Base-by-base conservation (phyloP, 2,888 invertebrate genomes). In the Drosophila nigricruria region DNA sequence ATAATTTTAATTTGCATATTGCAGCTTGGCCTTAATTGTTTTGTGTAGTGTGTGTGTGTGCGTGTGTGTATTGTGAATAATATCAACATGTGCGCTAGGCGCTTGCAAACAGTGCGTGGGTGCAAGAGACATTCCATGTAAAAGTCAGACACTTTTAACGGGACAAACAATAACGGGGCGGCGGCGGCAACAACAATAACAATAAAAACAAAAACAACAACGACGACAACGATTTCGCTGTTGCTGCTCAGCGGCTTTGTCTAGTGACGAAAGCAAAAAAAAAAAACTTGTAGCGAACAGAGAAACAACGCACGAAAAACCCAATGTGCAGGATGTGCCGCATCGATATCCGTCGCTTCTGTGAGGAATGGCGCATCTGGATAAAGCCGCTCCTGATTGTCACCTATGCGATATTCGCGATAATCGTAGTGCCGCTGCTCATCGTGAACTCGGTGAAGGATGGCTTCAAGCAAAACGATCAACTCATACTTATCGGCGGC, bases 381-480 rank as follows among this genome's bases (percentile, higher is more conserved):
- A 97, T 98, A 91, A 94, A 97, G 80, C 98, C 98, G 57, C 94
- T 97, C 63, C 94, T 97, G 60, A 96, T 97, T 73, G 93, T 96
- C 54, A 92, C 96, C 43, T 98, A 98, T 92, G 95, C 96, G 49
- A 93, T 97, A 72, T 94, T 97, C 60, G 96, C 98, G 53, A 94
- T 97, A 70, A 95, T 98, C 73, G 94, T 98, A 74, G 95, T 98
- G 70, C 98, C 98, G 53, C 93, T 97, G 82, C 94, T 98, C 73
- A 94, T 98, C 86, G 94, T 96, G 38, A 96, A 97, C 92, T 96
- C 97, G 0, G 94, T 97, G 69, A 94, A 95, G 89, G 96, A 96
- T 94, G 96, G 96, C 8, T 96, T 97, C 81, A 94, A 95, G 53
- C 95, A 96, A 82, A 95, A 96, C 77, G 96, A 97, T 89, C 96